phyloP scores from a whole-genome alignment of 1,140 invertebrate genomes.

The Drosophila orosa region DNA sequence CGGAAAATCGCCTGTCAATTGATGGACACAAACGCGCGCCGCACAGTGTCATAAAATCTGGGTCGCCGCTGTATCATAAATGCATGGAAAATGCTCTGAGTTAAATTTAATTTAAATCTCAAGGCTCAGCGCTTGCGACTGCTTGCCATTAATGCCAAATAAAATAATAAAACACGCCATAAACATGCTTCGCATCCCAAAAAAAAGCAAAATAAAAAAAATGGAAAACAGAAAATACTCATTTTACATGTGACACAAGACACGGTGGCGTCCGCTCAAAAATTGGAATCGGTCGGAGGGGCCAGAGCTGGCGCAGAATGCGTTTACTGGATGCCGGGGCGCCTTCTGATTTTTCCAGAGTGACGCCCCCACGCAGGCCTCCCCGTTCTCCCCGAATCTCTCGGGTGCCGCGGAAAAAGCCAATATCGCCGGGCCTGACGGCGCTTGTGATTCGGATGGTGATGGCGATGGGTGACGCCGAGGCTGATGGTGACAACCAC shows the following conservation, averaged over 20 bases:
- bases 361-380: constrained; percentile 35
- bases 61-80: neutral
- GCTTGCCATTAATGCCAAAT: constrained; percentile 32
- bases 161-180: constrained; percentile 48
- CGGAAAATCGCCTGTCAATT: constrained; percentile 43
- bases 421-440: constrained; percentile 69
- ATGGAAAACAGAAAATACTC: constrained; percentile 3
- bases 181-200: constrained; percentile 10
- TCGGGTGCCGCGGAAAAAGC: constrained; percentile 54
- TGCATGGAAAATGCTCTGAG: constrained; percentile 3
- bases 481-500: constrained; percentile 76
- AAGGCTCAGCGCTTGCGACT: neutral
- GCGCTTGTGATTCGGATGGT: constrained; percentile 43
- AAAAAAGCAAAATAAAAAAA: neutral
- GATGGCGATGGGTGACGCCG: constrained; percentile 54
- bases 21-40: constrained; percentile 10
- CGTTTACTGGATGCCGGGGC: constrained; percentile 27
- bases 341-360: constrained; percentile 60
- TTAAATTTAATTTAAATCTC: constrained; percentile 30
- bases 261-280: constrained; percentile 45
- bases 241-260: constrained; percentile 44
- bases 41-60: constrained; percentile 30
- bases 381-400: neutral
- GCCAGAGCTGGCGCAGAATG: constrained; percentile 26
- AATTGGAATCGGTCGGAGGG: constrained; percentile 31